Conservation (phyloP, 2,113 vertebrate species). For the Cacatua alba region DNA sequence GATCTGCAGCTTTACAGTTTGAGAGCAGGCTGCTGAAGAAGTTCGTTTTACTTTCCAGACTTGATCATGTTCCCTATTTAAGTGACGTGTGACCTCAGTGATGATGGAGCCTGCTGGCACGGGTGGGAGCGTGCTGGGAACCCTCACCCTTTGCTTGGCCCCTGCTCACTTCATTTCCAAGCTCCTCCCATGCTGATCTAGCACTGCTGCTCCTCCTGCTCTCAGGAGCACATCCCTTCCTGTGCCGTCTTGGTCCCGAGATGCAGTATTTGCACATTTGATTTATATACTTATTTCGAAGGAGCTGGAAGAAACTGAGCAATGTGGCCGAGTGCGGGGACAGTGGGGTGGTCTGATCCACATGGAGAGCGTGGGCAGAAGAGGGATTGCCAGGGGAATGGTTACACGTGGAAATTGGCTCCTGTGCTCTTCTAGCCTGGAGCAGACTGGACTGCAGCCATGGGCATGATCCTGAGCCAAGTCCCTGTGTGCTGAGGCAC, state of each 20-base stretch:
- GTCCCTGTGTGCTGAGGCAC: neutral
- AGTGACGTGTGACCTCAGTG: neutral
- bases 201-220: slow-evolving; percentile 48
- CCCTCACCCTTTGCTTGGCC: neutral
- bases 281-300: slow-evolving; percentile 26
- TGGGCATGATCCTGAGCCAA: neutral
- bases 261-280: slow-evolving; percentile 72
- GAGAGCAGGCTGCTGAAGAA: slow-evolving; percentile 38
- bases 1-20: slow-evolving; percentile 51
- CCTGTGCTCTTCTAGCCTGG: neutral
- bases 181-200: slow-evolving; percentile 16
- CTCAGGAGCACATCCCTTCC: neutral
- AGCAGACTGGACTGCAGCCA: neutral
- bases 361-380: neutral
- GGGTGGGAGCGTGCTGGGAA: neutral
- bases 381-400: neutral
- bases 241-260: neutral
- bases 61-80: slow-evolving; percentile 11
- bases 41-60: neutral
- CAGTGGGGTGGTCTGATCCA: neutral
- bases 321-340: neutral
- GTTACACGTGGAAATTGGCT: neutral
- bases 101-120: neutral
- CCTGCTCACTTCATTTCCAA: slow-evolving; percentile 16
- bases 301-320: slow-evolving; percentile 54